Conservation (phyloP, 1,140 invertebrate species). For the Oppia nitens region DNA sequence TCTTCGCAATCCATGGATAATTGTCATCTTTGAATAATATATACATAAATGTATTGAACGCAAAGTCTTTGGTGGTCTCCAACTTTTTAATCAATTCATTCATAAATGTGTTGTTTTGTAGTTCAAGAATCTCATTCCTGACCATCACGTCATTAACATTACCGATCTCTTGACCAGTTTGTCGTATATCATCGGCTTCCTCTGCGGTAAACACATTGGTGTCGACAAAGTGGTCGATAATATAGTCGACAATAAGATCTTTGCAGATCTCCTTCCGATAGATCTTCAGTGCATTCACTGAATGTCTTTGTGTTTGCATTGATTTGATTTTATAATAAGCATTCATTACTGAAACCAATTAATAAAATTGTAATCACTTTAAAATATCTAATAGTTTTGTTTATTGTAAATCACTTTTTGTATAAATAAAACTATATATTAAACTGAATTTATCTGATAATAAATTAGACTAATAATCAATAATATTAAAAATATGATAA, state of each 20-base stretch:
- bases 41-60: neutral
- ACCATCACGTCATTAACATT: neutral
- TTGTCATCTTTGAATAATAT: neutral
- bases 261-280: neutral
- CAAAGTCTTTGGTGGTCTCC: neutral
- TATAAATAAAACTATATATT: too few relatives aligned
- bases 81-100: neutral
- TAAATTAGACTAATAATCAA: too few relatives aligned
- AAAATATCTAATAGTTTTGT: too few relatives aligned
- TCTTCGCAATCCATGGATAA: neutral
- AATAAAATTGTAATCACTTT: too few relatives aligned
- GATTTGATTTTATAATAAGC: neutral
- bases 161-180: neutral
- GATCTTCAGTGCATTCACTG: neutral
- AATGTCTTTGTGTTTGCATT: neutral
- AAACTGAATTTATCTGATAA: too few relatives aligned
- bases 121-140: neutral
- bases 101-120: neutral
- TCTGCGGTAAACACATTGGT: neutral
- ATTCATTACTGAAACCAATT: too few relatives aligned
- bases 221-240: neutral
- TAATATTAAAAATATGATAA: too few relatives aligned
- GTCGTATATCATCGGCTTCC: neutral
- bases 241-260: neutral
- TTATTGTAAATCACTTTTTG: too few relatives aligned